Base-by-base conservation (phyloP, 92 coral and sea anemone species). In the Paragorgia papillata region DNA sequence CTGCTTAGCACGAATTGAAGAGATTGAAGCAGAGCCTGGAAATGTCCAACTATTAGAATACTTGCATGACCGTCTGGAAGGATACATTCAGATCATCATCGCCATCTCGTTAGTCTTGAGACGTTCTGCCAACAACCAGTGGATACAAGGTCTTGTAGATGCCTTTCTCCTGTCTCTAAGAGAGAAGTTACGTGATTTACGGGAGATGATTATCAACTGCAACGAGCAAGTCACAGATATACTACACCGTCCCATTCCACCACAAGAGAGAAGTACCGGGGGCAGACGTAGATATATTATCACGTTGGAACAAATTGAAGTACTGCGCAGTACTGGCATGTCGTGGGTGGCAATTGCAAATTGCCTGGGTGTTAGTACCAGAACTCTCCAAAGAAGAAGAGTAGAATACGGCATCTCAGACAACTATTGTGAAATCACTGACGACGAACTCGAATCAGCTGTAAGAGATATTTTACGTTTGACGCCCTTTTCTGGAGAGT, bases 401-500 rank as follows among this genome's bases (percentile, higher is more conserved):
- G 55, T 41, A 61, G 81, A 82, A 59, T 82, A 46, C 51, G 83
- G 76, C 22, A 12, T 79, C 12, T 10, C 46, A 9, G 76, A 79
- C 12, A 22, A 39, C 51, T 79, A 15, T 59, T 53, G 29, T 48
- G 75, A 79, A 2, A 79, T 66, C 3, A 66, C 77, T 5, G 66
- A 65, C 14, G 34, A 63, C 14, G 75, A 64, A 32, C 56, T 33
- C 2, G 63, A 64, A 41, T 9, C 33, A 66, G 31, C 20, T 14
- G 18, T 30, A 46, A 64, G 55, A 33, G 66, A 77, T 19, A 77
- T 82, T 46, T 40, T 64, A 64, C 17, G 81, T 55, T 30, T 82
- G 54, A 82, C 86, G 26, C 75, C 76, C 32, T 82, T 48, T 53
- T 82, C 86, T 57, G 81, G 86, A 24, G 81, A 82, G 74, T 66